Percentiles rank a stretch among this genome's conserved stretches.
phyloP scores from a whole-genome alignment of 1,140 invertebrate species.

The Lepidostoma basale region DNA sequence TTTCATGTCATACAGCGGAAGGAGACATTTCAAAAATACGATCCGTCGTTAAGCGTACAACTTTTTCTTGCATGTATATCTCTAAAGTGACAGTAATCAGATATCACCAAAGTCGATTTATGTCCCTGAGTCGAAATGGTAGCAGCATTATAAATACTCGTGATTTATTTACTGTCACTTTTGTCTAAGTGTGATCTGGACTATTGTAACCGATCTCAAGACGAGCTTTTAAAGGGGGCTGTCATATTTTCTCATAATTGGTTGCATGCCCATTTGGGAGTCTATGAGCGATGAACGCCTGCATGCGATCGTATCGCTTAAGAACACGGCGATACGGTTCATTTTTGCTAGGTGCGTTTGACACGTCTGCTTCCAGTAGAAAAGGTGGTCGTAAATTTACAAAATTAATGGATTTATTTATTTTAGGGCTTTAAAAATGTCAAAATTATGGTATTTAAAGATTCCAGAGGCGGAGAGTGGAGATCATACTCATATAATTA shows the following conservation, averaged over 20 bases:
- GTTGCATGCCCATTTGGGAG: constrained; percentile 32
- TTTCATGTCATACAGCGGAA: constrained; percentile 20
- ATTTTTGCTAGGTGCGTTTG: not conserved
- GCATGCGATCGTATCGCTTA: not conserved
- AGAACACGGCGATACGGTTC: not conserved
- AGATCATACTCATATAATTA: not conserved
- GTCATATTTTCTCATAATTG: constrained; percentile 37
- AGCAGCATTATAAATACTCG: not conserved
- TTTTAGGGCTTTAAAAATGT: constrained; percentile 36
- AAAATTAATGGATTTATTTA: constrained; percentile 37
- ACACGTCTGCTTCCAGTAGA: not conserved
- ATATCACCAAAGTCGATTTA: not conserved
- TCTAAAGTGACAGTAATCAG: not conserved
- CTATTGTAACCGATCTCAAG: not conserved
- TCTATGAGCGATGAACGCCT: constrained; percentile 8
- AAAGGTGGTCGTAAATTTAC: constrained; percentile 35
- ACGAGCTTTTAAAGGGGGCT: not conserved
- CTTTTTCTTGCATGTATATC: constrained; percentile 4
- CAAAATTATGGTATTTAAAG: constrained; percentile 33
- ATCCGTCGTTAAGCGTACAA: constrained; percentile 10
- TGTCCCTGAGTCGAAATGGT: not conserved
- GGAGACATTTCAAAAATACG: constrained; percentile 18
- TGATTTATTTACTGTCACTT: not conserved
- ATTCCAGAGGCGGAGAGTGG: not conserved
- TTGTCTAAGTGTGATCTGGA: constrained; percentile 11